These are phyloP conservation scores for Xestia ashworthii DNA, from an alignment of 2,888 invertebrate species.

Conservation along the genomic window DNA sequence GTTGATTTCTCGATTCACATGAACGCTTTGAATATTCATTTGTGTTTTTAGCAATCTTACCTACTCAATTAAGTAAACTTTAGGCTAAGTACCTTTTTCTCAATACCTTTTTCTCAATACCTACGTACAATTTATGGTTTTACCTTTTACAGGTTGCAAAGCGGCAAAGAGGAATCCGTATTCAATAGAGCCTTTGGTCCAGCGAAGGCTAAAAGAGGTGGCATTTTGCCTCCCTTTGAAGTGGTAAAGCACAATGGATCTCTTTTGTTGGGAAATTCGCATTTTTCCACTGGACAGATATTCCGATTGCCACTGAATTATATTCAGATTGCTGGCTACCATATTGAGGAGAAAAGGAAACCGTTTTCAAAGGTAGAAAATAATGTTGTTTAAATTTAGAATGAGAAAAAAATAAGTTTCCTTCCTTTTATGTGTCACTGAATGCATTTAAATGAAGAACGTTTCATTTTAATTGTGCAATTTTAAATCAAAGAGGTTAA, in stretches of 20 bases:
- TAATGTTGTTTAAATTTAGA: neutral
- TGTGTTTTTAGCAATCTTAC: neutral
- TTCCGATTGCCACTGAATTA: constrained; percentile 74
- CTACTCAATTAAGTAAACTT: neutral
- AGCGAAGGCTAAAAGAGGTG: constrained; percentile 67
- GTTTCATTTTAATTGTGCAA: neutral
- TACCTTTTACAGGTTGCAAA: constrained; percentile 46
- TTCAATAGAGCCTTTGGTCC: constrained; percentile 58
- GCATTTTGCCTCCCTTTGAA: constrained; percentile 67
- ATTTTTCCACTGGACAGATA: constrained; percentile 71
- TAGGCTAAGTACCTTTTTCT: neutral
- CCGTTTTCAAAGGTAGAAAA: constrained; percentile 71
- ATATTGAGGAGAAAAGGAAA: constrained; percentile 71
- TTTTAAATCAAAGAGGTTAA: too few relatives aligned
- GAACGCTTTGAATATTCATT: neutral
- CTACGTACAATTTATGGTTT: neutral
- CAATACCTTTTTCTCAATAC: neutral
- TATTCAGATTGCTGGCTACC: constrained; percentile 75
- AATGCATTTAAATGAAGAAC: too few relatives aligned
- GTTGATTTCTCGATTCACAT: neutral
- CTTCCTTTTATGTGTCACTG: neutral
- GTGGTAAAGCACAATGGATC: constrained; percentile 75
- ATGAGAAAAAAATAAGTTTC: neutral
- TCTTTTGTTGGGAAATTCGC: constrained; percentile 76
- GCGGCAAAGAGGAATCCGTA: constrained; percentile 23